Conservation (phyloP, 1,140 invertebrate genomes). For the Habropoda laboriosa region DNA sequence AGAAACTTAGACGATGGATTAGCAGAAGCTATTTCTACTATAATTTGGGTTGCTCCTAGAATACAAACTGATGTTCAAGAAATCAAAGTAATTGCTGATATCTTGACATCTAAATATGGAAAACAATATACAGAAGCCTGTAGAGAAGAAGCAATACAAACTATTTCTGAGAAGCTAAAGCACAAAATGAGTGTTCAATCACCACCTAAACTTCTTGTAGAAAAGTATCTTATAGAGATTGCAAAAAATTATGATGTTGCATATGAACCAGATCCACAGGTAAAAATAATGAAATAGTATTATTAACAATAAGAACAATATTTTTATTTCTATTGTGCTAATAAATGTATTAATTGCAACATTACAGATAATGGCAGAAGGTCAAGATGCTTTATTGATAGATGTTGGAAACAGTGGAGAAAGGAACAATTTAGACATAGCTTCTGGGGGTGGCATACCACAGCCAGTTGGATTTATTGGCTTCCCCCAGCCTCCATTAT, state of each 20-base stretch:
- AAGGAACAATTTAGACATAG: constrained; percentile 83
- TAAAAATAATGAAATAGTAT: neutral
- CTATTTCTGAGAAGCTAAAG: constrained; percentile 97
- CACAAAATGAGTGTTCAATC: constrained; percentile 98
- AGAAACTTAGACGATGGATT: constrained; percentile 96
- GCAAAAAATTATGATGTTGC: constrained; percentile 96
- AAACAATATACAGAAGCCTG: constrained; percentile 95
- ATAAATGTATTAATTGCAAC: neutral
- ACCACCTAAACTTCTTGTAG: constrained; percentile 97
- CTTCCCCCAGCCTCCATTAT: constrained; percentile 86
- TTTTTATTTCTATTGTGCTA: neutral
- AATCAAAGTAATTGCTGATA: constrained; percentile 95
- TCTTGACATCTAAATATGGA: constrained; percentile 96
- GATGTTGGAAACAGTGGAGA: constrained; percentile 85
- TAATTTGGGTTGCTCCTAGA: constrained; percentile 98
- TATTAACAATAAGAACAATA: neutral
- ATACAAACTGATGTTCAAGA: constrained; percentile 92
- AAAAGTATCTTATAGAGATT: constrained; percentile 98
- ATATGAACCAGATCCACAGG: constrained; percentile 95
- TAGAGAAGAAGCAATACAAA: constrained; percentile 88
- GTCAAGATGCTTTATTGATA: constrained; percentile 91
- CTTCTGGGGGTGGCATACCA: constrained; percentile 80
- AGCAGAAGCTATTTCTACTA: constrained; percentile 96
- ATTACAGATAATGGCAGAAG: constrained; percentile 88
- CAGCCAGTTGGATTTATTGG: constrained; percentile 91